Percentiles rank a stretch among this genome's conserved stretches.
Evolutionary conservation across 1,140 invertebrate genomes (phyloP).

Genomic region (Pentalonia nigronervosa): DNA sequence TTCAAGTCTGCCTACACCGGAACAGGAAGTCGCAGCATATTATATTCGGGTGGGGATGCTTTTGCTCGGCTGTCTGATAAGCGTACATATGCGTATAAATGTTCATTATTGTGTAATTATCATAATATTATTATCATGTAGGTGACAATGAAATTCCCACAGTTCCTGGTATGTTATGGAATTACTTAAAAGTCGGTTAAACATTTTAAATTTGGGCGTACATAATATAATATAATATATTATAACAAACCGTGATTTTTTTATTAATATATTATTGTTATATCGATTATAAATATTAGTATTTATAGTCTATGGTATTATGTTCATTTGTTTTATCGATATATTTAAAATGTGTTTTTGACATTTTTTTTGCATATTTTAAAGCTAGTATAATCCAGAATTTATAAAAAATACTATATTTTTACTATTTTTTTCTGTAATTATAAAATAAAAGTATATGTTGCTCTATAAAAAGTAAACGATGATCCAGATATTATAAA

Average conservation of each 20-base stretch:
- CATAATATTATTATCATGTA: background rate
- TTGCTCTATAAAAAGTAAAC: background rate
- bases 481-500: background rate
- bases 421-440: too few relatives aligned
- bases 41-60: background rate
- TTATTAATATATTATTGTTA: too few relatives aligned
- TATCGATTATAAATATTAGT: too few relatives aligned
- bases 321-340: too few relatives aligned
- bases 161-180: background rate
- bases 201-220: too few relatives aligned
- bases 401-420: too few relatives aligned
- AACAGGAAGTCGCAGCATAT: background rate
- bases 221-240: too few relatives aligned
- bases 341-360: background rate
- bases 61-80: background rate
- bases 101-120: background rate
- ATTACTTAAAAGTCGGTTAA: background rate
- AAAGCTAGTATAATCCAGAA: too few relatives aligned
- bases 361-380: background rate
- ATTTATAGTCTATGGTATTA: too few relatives aligned
- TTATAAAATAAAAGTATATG: too few relatives aligned
- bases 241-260: too few relatives aligned
- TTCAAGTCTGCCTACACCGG: background rate
- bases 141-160: background rate
- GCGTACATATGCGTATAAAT: too few relatives aligned